These are phyloP conservation scores for Mamestra configurata DNA, from an alignment of 1,140 invertebrate species.

Conservation along the genomic window DNA sequence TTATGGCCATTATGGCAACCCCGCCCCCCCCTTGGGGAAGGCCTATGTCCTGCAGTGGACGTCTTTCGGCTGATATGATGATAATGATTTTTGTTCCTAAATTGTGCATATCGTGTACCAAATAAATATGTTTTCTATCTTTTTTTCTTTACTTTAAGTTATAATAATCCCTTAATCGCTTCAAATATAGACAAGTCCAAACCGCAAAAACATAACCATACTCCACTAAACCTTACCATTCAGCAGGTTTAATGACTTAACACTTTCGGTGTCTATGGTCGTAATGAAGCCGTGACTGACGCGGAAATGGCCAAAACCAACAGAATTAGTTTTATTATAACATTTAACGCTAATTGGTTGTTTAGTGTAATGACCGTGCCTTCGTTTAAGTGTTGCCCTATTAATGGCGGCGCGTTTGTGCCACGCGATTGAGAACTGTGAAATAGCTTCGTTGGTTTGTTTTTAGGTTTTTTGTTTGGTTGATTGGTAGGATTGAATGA, in stretches of 20 bases:
- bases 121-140: no score
- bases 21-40: no score
- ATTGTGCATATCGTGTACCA: no score
- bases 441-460: background rate
- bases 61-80: no score
- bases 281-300: slow-evolving; percentile 25
- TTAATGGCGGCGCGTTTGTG: slow-evolving; percentile 25
- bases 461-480: background rate
- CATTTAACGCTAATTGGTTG: slow-evolving; percentile 34
- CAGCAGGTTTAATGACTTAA: background rate
- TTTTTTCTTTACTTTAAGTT: no score
- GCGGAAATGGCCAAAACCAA: slow-evolving; percentile 32
- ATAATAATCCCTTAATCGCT: no score
- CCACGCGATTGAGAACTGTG: background rate
- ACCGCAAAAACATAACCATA: background rate
- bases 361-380: slow-evolving; percentile 28
- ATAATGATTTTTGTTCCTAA: no score
- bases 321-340: slow-evolving; percentile 39
- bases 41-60: no score
- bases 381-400: background rate
- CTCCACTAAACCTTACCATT: background rate
- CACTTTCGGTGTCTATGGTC: background rate
- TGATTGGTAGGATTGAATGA: background rate
- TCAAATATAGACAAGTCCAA: no score
- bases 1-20: no score